A percentile compares a stretch with the other conserved stretches of the same genome.
These are phyloP conservation scores for Drosophila meridionalis DNA, from an alignment of 2,888 invertebrate species.

Conservation along the genomic window DNA sequence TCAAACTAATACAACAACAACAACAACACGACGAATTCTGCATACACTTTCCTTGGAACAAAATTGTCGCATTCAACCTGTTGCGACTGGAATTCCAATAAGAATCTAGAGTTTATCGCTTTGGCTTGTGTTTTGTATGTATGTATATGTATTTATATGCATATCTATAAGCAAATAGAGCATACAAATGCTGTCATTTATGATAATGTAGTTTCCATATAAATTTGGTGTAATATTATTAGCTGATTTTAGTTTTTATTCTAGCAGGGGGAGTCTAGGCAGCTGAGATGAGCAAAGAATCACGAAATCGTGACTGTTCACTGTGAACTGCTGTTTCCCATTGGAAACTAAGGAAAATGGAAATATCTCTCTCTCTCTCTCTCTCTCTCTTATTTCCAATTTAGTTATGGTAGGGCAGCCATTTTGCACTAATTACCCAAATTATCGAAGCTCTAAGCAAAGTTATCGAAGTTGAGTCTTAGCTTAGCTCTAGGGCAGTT, in stretches of 20 bases:
- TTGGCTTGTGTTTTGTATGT: background rate
- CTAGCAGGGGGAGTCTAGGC: slow-evolving; percentile 19
- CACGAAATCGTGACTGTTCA: slow-evolving; percentile 1
- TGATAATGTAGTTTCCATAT: background rate
- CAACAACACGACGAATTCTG: slow-evolving; percentile 5
- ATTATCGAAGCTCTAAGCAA: background rate
- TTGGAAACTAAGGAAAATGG: background rate
- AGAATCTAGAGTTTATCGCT: background rate
- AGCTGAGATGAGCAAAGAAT: slow-evolving; percentile 21
- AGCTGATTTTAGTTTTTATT: slow-evolving; percentile 49
- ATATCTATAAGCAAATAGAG: background rate
- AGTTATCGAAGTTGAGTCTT: background rate
- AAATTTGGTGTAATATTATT: slow-evolving; percentile 45
- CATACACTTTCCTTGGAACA: slow-evolving; percentile 10
- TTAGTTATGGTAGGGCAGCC: too few species aligned
- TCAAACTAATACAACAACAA: slow-evolving; percentile 2
- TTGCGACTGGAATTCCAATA: slow-evolving; percentile 24
- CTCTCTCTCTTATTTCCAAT: too few species aligned
- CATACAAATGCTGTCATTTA: slow-evolving; percentile 26
- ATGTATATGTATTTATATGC: background rate
- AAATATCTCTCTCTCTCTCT: background rate
- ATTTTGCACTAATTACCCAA: too few species aligned
- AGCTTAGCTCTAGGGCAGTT: background rate
- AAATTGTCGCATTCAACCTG: slow-evolving; percentile 30
- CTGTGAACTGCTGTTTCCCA: background rate